These are phyloP conservation scores for Drosophila ohnishii DNA, from an alignment of 1,140 invertebrate genomes.

Conservation along the genomic window DNA sequence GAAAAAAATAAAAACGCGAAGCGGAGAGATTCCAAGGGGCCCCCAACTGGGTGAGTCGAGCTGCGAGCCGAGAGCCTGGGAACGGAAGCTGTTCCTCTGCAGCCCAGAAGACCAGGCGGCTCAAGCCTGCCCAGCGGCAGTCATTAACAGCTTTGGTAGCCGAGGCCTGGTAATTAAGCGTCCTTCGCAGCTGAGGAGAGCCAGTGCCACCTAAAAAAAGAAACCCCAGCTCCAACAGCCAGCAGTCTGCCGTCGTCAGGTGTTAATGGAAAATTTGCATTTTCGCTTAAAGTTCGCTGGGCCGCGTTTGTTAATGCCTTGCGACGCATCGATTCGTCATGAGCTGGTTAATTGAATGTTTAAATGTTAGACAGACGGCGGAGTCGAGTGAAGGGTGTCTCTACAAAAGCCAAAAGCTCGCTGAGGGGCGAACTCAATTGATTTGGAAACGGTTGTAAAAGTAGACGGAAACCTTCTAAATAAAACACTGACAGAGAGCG, in stretches of 20 bases:
- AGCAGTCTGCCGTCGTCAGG: conserved; percentile 17
- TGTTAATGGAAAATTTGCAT: conserved; percentile 65
- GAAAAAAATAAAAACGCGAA: neutral
- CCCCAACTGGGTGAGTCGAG: conserved; percentile 23
- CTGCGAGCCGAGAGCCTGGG: conserved; percentile 49
- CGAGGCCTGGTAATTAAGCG: conserved; percentile 57
- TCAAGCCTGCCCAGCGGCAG: conserved; percentile 36
- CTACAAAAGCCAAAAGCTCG: conserved; percentile 26
- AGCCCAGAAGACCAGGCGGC: conserved; percentile 5
- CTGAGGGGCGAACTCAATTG: conserved; percentile 35
- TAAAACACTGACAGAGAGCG: neutral
- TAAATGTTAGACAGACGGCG: conserved; percentile 42
- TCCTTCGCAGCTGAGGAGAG: conserved; percentile 24
- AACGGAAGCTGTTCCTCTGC: conserved; percentile 69
- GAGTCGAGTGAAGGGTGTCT: conserved; percentile 27
- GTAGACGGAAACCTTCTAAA: conserved; percentile 4
- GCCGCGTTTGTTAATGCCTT: conserved; percentile 12
- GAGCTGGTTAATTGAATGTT: conserved; percentile 63
- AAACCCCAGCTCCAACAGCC: neutral
- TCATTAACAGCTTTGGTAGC: conserved; percentile 63
- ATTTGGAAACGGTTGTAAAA: conserved; percentile 53
- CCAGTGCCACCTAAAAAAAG: neutral
- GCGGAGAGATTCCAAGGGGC: conserved; percentile 3
- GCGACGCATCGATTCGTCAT: conserved; percentile 59
- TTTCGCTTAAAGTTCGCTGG: conserved; percentile 44